Evolutionary conservation across 2,797 vertebrate species (phyloP).

Genomic region (Staurois parvus): DNA sequence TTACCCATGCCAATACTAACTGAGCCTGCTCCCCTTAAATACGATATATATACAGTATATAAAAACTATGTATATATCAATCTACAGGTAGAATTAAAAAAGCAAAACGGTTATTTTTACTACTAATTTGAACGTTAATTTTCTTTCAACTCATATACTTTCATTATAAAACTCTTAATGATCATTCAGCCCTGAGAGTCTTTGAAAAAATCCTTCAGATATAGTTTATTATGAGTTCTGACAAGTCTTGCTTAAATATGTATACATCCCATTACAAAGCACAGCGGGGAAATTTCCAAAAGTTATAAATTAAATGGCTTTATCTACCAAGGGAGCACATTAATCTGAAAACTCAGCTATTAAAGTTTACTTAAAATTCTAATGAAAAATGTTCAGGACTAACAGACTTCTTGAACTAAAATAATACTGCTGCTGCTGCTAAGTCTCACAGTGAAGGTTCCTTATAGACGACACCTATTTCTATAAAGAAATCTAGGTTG

Average conservation of each 20-base stretch:
- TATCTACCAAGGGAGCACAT: constrained; percentile 15
- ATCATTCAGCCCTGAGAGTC: neutral
- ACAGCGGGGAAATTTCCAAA: constrained; percentile 30
- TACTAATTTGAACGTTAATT: neutral
- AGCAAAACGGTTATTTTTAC: neutral
- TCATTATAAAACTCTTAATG: neutral
- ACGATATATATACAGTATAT: too few species aligned
- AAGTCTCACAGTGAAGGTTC: neutral
- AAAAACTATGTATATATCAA: neutral
- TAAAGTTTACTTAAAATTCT: constrained; percentile 25
- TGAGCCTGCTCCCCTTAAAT: too few species aligned
- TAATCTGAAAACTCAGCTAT: constrained; percentile 11
- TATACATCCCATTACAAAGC: constrained; percentile 47
- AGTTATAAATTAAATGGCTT: constrained; percentile 38
- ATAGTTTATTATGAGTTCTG: constrained; percentile 19
- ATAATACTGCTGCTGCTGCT: neutral
- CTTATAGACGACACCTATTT: neutral
- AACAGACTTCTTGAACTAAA: neutral
- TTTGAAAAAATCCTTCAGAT: constrained; percentile 15
- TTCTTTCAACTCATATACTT: neutral
- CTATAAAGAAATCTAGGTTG: too few species aligned
- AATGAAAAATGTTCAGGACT: constrained; percentile 20
- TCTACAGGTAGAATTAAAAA: neutral
- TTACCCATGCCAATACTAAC: too few species aligned
- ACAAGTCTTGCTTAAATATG: constrained; percentile 36